A percentile compares a stretch with the other conserved stretches of the same genome.
These are phyloP conservation scores for Oscheius sp. DNA, from an alignment of 2,888 invertebrate species.

Conservation along the genomic window DNA sequence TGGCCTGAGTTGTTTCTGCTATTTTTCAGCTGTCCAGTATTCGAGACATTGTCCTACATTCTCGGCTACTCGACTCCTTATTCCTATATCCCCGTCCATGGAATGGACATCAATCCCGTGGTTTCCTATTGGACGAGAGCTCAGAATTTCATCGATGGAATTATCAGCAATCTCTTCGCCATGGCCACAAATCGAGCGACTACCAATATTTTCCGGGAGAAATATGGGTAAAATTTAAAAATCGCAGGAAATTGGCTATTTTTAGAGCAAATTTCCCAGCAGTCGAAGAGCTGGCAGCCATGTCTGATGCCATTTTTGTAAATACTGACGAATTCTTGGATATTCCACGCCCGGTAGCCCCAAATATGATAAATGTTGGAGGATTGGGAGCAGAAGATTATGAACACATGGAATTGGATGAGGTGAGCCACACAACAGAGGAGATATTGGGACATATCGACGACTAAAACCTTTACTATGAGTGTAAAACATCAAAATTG, in stretches of 20 bases:
- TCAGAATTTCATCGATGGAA: not conserved
- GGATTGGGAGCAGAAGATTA: conserved; percentile 43
- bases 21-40: conserved; percentile 41
- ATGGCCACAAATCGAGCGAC: not conserved
- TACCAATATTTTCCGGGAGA: conserved; percentile 7
- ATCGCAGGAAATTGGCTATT: not conserved
- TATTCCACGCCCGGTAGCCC: conserved; percentile 56
- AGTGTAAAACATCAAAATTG: too few species aligned
- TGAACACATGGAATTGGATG: conserved; percentile 17
- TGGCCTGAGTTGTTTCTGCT: too few species aligned
- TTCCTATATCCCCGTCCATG: conserved; percentile 25
- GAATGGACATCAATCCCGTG: conserved; percentile 16
- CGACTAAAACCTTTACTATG: too few species aligned
- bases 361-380: conserved; percentile 60
- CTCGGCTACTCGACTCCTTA: conserved; percentile 38
- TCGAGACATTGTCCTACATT: conserved; percentile 27
- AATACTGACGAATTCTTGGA: conserved; percentile 61
- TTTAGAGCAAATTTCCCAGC: conserved; percentile 56
- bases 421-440: too few species aligned
- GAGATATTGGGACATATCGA: too few species aligned
- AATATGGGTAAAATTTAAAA: conserved; percentile 10
- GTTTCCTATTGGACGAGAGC: conserved; percentile 11
- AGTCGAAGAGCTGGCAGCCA: conserved; percentile 44
- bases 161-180: not conserved
- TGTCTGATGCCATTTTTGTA: conserved; percentile 58